These are phyloP conservation scores for Nycticorax nycticorax DNA, from an alignment of 2,113 vertebrate genomes.

Conservation along the genomic window DNA sequence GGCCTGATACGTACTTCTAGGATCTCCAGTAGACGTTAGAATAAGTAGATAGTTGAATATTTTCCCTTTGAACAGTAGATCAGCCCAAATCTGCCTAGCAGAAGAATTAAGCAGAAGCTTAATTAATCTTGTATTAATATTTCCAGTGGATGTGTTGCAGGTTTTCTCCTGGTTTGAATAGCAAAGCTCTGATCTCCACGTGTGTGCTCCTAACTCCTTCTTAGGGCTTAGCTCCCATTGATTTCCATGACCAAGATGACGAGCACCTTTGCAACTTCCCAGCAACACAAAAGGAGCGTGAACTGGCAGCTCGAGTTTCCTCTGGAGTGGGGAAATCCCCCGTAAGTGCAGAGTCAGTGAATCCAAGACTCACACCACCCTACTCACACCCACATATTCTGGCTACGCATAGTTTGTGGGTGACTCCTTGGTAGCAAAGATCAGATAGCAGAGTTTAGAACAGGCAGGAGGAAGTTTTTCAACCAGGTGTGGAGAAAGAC, in stretches of 20 bases:
- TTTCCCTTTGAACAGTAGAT: conserved; percentile 48
- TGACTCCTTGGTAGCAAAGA: neutral
- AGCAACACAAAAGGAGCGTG: neutral
- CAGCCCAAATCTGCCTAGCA: conserved; percentile 42
- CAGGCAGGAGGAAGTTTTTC: neutral
- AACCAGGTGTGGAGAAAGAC: neutral
- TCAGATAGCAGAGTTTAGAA: neutral
- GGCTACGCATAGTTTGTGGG: neutral
- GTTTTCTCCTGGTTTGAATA: conserved; percentile 10
- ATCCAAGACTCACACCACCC: neutral
- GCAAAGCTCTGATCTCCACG: neutral
- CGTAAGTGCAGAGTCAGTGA: neutral
- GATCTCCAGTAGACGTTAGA: neutral
- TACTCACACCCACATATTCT: neutral
- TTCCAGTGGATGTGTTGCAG: neutral
- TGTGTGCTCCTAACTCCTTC: neutral
- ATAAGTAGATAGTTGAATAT: conserved; percentile 3
- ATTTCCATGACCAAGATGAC: neutral
- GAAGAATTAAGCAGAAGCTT: conserved; percentile 35
- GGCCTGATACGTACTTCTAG: neutral
- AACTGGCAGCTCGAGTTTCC: neutral
- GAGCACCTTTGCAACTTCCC: neutral
- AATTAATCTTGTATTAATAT: conserved; percentile 42
- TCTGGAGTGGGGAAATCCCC: neutral
- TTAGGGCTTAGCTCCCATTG: neutral